A percentile compares a stretch with the other conserved stretches of the same genome.
Conservation (phyloP, 2,113 vertebrate genomes). For the Zonotrichia leucophrys region DNA sequence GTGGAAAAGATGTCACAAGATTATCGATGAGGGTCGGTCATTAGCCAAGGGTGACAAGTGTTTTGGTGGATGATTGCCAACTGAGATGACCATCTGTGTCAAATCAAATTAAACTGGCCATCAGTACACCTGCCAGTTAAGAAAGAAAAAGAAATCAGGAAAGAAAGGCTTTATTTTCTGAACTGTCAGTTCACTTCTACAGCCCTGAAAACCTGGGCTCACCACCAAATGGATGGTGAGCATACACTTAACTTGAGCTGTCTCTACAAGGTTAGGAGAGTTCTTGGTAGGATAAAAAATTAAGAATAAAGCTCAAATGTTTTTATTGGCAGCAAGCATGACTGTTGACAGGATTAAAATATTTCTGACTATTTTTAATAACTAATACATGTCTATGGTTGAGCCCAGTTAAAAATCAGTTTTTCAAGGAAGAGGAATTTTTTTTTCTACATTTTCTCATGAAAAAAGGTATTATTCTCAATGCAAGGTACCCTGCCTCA, state of each 20-base stretch:
- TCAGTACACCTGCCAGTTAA: constrained; percentile 5
- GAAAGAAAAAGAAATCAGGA: neutral
- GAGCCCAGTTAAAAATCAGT: neutral
- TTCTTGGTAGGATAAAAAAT: neutral
- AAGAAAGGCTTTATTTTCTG: neutral
- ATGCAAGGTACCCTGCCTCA: neutral
- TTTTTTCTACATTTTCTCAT: neutral
- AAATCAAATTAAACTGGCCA: constrained; percentile 2
- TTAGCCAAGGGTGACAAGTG: constrained; percentile 13
- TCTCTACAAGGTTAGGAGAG: neutral
- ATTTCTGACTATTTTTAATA: neutral
- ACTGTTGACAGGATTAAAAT: neutral
- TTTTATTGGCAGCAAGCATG: neutral
- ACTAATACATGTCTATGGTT: fast-evolving
- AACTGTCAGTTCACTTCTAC: neutral
- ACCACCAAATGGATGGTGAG: neutral
- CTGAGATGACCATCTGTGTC: constrained; percentile 17
- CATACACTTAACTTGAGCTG: neutral
- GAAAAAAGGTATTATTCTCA: neutral
- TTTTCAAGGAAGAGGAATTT: neutral
- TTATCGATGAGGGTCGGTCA: neutral
- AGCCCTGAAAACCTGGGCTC: neutral
- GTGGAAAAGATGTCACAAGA: constrained; percentile 10
- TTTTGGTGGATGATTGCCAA: constrained; percentile 12
- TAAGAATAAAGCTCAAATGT: neutral